Evolutionary conservation across 2,797 vertebrate genomes (phyloP).

Genomic region (Smutsia temminckii): DNA sequence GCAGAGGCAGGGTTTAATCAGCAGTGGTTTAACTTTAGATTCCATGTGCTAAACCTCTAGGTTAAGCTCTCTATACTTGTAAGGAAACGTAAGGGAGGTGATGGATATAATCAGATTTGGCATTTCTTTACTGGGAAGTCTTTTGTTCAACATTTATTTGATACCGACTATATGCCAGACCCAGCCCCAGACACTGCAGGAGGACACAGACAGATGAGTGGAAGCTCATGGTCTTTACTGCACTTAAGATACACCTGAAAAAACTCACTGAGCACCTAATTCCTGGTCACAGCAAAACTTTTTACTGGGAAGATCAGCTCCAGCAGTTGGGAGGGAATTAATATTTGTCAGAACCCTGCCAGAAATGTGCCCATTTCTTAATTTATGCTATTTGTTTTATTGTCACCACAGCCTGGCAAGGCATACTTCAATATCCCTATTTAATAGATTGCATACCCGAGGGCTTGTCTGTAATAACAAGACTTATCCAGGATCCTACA

Average conservation of each 20-base stretch:
- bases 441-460: neutral
- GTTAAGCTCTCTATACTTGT: neutral
- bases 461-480: neutral
- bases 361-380: neutral
- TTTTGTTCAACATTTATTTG: neutral
- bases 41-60: neutral
- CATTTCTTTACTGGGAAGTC: neutral
- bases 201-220: neutral
- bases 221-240: neutral
- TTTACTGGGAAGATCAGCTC: neutral
- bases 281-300: neutral
- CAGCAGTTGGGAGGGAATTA: neutral
- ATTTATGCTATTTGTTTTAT: neutral
- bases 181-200: rapidly evolving
- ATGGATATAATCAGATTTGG: neutral
- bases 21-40: rapidly evolving
- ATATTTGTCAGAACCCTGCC: neutral
- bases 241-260: neutral
- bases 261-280: neutral
- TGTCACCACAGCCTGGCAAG: neutral
- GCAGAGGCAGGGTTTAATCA: neutral
- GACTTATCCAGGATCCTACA: neutral
- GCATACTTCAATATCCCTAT: neutral
- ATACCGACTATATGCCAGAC: neutral
- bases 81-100: neutral